A percentile compares a stretch with the other conserved stretches of the same genome.
Conservation (phyloP, 2,797 vertebrate species). For the Nannoperca australis region DNA sequence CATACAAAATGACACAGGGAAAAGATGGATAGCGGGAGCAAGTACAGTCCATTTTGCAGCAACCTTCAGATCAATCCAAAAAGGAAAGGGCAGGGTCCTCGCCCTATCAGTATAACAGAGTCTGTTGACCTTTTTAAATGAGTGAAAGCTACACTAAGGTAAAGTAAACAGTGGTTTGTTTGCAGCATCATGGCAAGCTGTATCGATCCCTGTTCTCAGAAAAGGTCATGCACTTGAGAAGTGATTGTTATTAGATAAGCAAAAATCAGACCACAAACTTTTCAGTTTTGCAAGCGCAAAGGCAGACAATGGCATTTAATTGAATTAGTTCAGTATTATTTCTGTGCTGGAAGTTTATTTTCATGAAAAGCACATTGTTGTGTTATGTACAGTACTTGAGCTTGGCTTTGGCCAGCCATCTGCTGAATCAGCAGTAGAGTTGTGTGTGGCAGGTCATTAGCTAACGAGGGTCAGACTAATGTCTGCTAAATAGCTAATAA, state of each 20-base stretch:
- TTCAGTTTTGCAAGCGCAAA: constrained; percentile 40
- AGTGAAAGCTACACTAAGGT: constrained; percentile 78
- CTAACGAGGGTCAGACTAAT: constrained; percentile 64
- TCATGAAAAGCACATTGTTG: constrained; percentile 13
- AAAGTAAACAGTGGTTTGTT: constrained; percentile 81
- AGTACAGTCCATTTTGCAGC: constrained; percentile 58
- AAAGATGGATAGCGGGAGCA: constrained; percentile 31
- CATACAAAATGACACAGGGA: constrained; percentile 29
- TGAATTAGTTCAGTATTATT: constrained; percentile 33
- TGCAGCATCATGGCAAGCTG: constrained; percentile 67
- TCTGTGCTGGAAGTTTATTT: constrained; percentile 24
- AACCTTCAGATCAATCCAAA: constrained; percentile 72
- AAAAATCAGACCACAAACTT: constrained; percentile 65
- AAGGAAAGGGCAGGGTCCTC: constrained; percentile 73
- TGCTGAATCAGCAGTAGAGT: constrained; percentile 65
- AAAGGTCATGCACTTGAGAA: constrained; percentile 78
- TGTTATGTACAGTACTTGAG: constrained; percentile 4
- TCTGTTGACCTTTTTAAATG: constrained; percentile 83
- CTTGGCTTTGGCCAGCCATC: constrained; percentile 37
- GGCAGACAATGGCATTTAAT: constrained; percentile 56
- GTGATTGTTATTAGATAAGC: constrained; percentile 78
- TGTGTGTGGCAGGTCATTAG: constrained; percentile 65
- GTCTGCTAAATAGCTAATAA: constrained; percentile 72
- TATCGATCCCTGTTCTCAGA: constrained; percentile 76
- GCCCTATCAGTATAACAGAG: constrained; percentile 69